Evolutionary conservation across 1,140 invertebrate species (phyloP).

Genomic region (Heliothis virescens): DNA sequence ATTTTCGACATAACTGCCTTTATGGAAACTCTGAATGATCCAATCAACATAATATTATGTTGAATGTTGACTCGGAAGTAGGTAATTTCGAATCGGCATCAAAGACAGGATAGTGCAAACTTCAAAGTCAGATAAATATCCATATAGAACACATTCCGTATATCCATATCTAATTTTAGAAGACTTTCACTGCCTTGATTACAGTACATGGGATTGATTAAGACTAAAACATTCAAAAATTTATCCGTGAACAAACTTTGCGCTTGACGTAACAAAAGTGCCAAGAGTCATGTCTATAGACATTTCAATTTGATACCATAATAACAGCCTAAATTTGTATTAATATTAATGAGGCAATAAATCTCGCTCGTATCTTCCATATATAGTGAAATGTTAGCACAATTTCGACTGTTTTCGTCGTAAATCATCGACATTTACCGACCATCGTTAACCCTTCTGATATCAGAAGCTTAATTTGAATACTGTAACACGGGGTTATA

Average conservation of each 20-base stretch:
- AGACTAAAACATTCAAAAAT: no score
- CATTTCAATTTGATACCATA: constrained; percentile 24
- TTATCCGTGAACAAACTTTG: neutral
- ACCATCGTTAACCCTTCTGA: constrained; percentile 31
- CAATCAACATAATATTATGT: constrained; percentile 2
- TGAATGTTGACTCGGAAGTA: no score
- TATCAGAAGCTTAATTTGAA: constrained; percentile 20
- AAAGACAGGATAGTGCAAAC: neutral
- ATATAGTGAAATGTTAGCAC: constrained; percentile 21
- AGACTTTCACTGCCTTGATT: neutral
- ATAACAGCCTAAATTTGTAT: constrained; percentile 12
- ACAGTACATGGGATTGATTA: no score
- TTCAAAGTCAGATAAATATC: constrained; percentile 12
- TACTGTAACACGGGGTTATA: no score
- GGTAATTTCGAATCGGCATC: constrained; percentile 8
- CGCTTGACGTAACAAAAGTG: neutral
- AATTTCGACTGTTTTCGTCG: constrained; percentile 34
- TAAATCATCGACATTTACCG: constrained; percentile 23
- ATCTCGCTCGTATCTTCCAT: constrained; percentile 33
- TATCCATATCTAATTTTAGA: no score
- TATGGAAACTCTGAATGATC: neutral
- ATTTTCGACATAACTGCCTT: neutral
- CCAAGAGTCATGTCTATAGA: constrained; percentile 10
- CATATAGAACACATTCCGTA: no score
- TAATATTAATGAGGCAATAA: constrained; percentile 44